Evolutionary conservation across 2,113 vertebrate genomes (phyloP), one percentile per base, ranked within the genome.

Genomic region (Macrotus californicus): DNA sequence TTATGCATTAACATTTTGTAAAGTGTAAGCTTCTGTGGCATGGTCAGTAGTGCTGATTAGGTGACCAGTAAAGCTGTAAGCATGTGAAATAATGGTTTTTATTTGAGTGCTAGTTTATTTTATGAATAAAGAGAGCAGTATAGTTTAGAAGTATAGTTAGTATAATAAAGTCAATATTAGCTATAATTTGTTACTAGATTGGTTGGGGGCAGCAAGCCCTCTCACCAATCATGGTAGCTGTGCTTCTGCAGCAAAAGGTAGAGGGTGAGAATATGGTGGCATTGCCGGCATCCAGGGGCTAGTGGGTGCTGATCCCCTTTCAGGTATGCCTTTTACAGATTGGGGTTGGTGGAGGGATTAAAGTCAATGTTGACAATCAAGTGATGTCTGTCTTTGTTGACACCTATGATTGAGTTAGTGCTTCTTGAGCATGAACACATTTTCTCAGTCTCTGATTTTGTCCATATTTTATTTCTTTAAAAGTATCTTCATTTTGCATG

Each of bases 1-100:
- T 96, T 96, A 96, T 94, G 82, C 54, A 82, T 97, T 97, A 97
- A 96, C 82, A 54, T 85, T 96, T 94, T 73, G 87, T 61, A 91
- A 96, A 91, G 43, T 97, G 8, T 96, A 96, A 96, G 36, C 46
- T 96, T 95, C 72, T 89, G 22, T 95, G 91, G 41, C 89, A 94
- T 97, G 96, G 64, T 97, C 93, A 95, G 61, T 94, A 95, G 54
- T 93, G 94, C 75, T 95, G 69, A 88, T 86, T 94, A 94, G 86
- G 61, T 83, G 70, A 92, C 93, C 94, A 96, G 56, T 59, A 18
- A 94, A 87, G 39, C 34, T 52, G 77, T 93, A 88, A 86, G 86
- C 79, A 93, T 96, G 73, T 96, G 61, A 95, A 90, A 70, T 73
- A 92, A 89, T 61, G 61, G 31, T 87, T 61, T 94, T 94, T 82